A percentile compares a stretch with the other conserved stretches of the same genome.
Conservation (phyloP, 2,888 invertebrate genomes). For the Lamellibrachia satsuma region DNA sequence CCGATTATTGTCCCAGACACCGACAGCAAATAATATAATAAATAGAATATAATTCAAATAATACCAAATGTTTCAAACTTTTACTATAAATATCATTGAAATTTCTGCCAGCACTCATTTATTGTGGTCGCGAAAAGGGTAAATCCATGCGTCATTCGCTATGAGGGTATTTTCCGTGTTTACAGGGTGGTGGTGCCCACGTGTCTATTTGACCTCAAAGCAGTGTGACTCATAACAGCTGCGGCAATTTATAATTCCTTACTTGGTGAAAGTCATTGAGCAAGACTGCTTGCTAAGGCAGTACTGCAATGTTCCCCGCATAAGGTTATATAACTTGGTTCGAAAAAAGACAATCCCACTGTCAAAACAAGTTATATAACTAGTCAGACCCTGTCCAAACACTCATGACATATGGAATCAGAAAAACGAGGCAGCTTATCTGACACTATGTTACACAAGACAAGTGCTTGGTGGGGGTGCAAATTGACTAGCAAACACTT, state of each 20-base stretch:
- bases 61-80: too few species aligned
- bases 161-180: background rate
- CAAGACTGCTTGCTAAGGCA: background rate
- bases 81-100: too few species aligned
- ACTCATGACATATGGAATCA: background rate
- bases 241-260: background rate
- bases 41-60: background rate
- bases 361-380: slow-evolving; percentile 6
- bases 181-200: background rate
- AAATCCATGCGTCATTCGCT: background rate
- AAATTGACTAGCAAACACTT: background rate
- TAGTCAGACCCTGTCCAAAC: background rate
- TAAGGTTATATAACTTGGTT: background rate
- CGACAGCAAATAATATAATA: background rate
- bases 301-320: background rate
- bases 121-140: background rate
- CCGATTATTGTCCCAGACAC: background rate
- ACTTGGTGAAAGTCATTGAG: background rate
- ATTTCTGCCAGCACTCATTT: too few species aligned
- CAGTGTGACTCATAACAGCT: background rate
- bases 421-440: background rate
- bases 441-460: background rate
- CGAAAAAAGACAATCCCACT: background rate
- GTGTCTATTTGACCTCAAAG: background rate
- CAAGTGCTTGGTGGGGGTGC: background rate